Conservation (phyloP, 2,113 vertebrate species). For the Boulengeromyrus knoepffleri region DNA sequence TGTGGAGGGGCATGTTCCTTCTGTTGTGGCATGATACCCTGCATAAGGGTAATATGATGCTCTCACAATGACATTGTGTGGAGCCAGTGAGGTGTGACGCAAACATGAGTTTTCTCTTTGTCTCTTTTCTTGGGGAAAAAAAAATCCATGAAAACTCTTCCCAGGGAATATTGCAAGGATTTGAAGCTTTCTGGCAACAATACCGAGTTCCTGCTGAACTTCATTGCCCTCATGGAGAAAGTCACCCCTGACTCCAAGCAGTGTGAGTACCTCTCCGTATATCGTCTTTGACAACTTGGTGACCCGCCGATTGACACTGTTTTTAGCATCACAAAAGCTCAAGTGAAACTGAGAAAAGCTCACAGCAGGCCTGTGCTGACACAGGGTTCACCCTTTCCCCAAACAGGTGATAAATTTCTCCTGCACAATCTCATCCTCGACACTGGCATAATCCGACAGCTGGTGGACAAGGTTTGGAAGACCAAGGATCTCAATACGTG, state of each 20-base stretch:
- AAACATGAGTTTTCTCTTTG: not conserved
- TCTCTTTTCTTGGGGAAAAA: constrained; percentile 27
- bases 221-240: constrained; percentile 98
- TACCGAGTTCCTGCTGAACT: constrained; percentile 97
- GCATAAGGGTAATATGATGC: not conserved
- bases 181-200: constrained; percentile 95
- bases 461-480: constrained; percentile 91
- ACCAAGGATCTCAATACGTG: constrained; percentile 94
- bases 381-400: not conserved
- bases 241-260: constrained; percentile 97
- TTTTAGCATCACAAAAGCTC: not conserved
- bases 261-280: constrained; percentile 68
- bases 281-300: not conserved
- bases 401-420: constrained; percentile 83
- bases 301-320: not conserved
- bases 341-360: not conserved
- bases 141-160: constrained; percentile 32
- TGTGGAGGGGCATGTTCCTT: not conserved
- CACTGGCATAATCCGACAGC: constrained; percentile 87
- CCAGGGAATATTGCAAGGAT: constrained; percentile 98
- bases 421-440: constrained; percentile 96
- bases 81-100: not conserved
- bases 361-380: not conserved
- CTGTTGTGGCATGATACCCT: constrained; percentile 6
- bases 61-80: not conserved